phyloP scores from a whole-genome alignment of 2,797 vertebrate species.

The Iguana delicatissima region DNA sequence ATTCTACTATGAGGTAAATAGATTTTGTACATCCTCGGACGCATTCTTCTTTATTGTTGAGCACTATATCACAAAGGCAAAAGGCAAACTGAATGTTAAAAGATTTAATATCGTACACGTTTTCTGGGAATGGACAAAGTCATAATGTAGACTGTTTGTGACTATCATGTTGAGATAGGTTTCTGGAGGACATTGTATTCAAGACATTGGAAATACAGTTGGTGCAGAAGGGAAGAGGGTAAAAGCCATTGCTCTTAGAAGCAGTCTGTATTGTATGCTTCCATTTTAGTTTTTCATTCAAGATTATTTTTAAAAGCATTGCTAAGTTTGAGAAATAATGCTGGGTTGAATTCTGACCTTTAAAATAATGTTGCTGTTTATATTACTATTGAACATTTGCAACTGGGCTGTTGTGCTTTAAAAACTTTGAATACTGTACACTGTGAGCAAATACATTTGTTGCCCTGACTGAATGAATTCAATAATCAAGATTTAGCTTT shows the following conservation, averaged over 20 bases:
- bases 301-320: neutral
- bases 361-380: constrained; percentile 37
- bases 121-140: neutral
- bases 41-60: neutral
- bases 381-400: constrained; percentile 29
- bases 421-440: constrained; percentile 51
- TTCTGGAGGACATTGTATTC: neutral
- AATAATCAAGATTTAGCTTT: constrained; percentile 66
- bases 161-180: neutral
- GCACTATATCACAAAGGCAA: neutral
- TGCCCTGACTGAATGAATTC: constrained; percentile 61
- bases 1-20: neutral
- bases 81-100: neutral
- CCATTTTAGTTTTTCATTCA: constrained; percentile 4
- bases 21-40: neutral
- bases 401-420: constrained; percentile 32
- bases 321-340: neutral
- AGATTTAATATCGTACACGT: neutral
- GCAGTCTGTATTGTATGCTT: neutral
- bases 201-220: neutral
- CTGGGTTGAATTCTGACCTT: constrained; percentile 34
- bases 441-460: constrained; percentile 69
- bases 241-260: neutral
- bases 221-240: neutral
- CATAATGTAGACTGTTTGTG: neutral